Percentiles rank a stretch among this genome's conserved stretches.
phyloP scores from a whole-genome alignment of 2,888 invertebrate species.

The Baccha elongata region DNA sequence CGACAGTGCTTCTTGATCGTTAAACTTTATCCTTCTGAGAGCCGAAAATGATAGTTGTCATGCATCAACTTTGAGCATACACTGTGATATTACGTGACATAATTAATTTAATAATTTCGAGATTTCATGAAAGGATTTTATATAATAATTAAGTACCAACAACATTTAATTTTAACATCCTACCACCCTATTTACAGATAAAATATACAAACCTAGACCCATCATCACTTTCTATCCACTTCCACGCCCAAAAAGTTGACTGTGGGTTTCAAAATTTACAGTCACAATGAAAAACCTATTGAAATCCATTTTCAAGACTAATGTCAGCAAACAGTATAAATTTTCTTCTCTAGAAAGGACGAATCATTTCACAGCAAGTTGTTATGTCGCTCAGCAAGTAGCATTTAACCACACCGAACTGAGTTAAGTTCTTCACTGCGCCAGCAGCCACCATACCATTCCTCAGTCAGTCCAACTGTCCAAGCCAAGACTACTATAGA shows the following conservation, averaged over 20 bases:
- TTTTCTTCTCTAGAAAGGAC: constrained; percentile 34
- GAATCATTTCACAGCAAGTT: constrained; percentile 60
- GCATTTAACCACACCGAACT: constrained; percentile 38
- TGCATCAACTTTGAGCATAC: no score
- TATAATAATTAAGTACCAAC: no score
- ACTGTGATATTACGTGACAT: no score
- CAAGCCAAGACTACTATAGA: constrained; percentile 44
- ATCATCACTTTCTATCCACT: no score
- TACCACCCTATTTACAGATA: no score
- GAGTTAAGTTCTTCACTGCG: constrained; percentile 8
- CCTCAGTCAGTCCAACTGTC: constrained; percentile 43
- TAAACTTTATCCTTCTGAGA: no score
- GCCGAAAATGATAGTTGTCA: no score
- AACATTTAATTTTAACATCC: no score
- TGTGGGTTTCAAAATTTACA: constrained; percentile 44
- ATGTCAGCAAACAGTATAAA: constrained; percentile 61
- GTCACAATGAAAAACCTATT: constrained; percentile 66
- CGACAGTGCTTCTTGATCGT: no score
- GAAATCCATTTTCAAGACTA: constrained; percentile 68
- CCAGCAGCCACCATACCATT: constrained; percentile 7
- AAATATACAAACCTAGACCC: no score
- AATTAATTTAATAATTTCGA: no score
- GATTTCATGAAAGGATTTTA: no score
- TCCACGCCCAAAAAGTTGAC: constrained; percentile 46
- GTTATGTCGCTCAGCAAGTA: constrained; percentile 66